Evolutionary conservation across 2,113 vertebrate species (phyloP), one percentile per base, ranked within the genome.

Genomic region (Chamaetylas fuelleborni): DNA sequence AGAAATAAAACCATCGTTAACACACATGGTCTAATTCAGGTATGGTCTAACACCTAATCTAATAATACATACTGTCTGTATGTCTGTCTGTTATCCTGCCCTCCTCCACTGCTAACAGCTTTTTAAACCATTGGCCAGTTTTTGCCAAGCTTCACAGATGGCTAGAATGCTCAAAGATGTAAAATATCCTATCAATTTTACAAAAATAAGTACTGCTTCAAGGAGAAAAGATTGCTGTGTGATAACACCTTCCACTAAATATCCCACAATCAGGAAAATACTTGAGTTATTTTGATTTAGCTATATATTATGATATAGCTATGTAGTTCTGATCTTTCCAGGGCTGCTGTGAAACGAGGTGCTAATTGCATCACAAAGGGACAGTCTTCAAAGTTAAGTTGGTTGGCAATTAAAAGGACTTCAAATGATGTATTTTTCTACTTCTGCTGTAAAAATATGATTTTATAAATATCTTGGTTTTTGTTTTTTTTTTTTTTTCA

Each of bases 141-240:
- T 81, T 93, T 96, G 93, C 90, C 87, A 96, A 95, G 50, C 84
- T 94, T 61, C 61, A 76, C 95, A 96, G 92, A 94, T 95, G 87
- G 77, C 64, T 96, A 36, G 65, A 79, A 90, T 24, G 53, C 84
- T 87, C 69, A 85, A 71, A 84, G 43, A 94, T 89, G 28, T 86
- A 47, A 95, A 95, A 60, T 81, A 84, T 86, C 56, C 84, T 89
- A 34, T 86, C 53, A 38, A 22, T 71, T 78, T 74, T 74, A 50
- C 60, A 84, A 91, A 95, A 96, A 87, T 77, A 93, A 77, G 17
- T 89, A 60, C 81, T 74, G 53, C 74, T 91, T 94, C 72, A 47
- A 73, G 45, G 38, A 53, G 47, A 25, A 91, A 81, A 81, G 64
- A 73, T 43, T 92, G 36, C 60, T 71, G 65, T 94, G 84, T 77